Percentiles rank a stretch among this genome's conserved stretches.
phyloP scores from a whole-genome alignment of 64 coral and sea anemone genomes.

The Montipora sp. region DNA sequence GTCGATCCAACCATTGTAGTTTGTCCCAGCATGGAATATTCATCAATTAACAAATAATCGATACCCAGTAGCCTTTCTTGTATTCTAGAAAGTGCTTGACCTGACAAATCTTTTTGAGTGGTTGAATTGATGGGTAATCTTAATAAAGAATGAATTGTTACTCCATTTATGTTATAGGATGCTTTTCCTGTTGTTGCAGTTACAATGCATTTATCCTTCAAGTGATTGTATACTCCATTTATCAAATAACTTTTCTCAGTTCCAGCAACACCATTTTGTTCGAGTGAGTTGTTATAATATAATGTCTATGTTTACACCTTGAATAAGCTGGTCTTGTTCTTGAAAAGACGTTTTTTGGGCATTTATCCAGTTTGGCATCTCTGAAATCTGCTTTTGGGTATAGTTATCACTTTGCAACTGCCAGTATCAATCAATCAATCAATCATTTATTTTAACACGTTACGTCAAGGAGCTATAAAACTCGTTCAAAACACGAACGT shows the following conservation, averaged over 20 bases:
- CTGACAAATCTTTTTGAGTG: constrained; percentile 36
- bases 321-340: constrained; percentile 21
- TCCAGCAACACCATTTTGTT: constrained; percentile 19
- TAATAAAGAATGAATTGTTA: constrained; percentile 69
- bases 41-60: constrained; percentile 31
- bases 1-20: constrained; percentile 29
- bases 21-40: constrained; percentile 47
- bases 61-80: constrained; percentile 6
- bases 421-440: too few relatives aligned
- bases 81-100: constrained; percentile 34
- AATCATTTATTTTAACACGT: too few relatives aligned
- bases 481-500: too few relatives aligned
- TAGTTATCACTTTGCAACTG: constrained; percentile 31
- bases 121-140: constrained; percentile 52
- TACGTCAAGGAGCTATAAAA: too few relatives aligned
- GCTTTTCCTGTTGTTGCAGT: constrained; percentile 40
- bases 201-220: constrained; percentile 4
- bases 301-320: constrained; percentile 39
- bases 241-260: constrained; percentile 27
- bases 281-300: constrained; percentile 51
- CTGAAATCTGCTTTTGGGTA: constrained; percentile 40
- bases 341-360: constrained; percentile 14
- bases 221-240: constrained; percentile 8
- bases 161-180: constrained; percentile 68
- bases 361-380: constrained; percentile 46